phyloP scores from a whole-genome alignment of 1,140 invertebrate species.

The Drosophila ananassae region DNA sequence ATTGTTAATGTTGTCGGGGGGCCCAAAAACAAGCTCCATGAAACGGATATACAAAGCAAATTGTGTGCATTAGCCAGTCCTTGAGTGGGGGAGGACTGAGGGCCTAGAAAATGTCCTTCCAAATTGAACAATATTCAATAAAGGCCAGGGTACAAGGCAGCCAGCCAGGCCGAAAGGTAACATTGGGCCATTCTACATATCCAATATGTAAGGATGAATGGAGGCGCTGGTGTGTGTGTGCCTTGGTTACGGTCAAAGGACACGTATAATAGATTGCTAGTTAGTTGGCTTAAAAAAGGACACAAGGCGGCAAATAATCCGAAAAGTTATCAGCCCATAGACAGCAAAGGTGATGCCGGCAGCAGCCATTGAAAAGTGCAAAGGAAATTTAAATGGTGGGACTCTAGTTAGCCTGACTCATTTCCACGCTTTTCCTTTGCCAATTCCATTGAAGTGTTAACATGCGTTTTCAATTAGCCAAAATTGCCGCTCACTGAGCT shows the following conservation, averaged over 20 bases:
- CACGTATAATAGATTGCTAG: constrained; percentile 72
- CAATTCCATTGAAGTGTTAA: constrained; percentile 52
- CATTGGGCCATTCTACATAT: constrained; percentile 56
- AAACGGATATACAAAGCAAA: constrained; percentile 60
- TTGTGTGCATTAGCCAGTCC: constrained; percentile 63
- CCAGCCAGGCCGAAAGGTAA: constrained; percentile 67
- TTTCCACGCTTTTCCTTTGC: neutral
- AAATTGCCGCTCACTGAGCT: constrained; percentile 5
- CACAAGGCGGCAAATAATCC: constrained; percentile 39
- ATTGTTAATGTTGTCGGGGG: constrained; percentile 63
- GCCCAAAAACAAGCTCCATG: constrained; percentile 16
- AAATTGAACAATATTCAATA: constrained; percentile 64
- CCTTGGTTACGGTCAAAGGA: constrained; percentile 71
- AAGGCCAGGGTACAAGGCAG: constrained; percentile 44
- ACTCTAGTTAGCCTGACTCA: neutral
- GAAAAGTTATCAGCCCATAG: constrained; percentile 49
- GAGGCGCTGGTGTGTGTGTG: constrained; percentile 7
- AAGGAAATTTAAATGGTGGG: constrained; percentile 27
- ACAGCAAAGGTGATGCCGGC: constrained; percentile 23
- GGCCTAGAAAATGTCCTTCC: constrained; percentile 27
- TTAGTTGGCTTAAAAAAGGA: constrained; percentile 56
- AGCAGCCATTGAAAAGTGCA: neutral
- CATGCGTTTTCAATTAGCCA: constrained; percentile 71
- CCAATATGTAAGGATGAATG: neutral
- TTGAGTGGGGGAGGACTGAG: neutral